Evolutionary conservation across 2,888 invertebrate genomes (phyloP), one percentile per base, ranked within the genome.

Genomic region (Andricus curvator): DNA sequence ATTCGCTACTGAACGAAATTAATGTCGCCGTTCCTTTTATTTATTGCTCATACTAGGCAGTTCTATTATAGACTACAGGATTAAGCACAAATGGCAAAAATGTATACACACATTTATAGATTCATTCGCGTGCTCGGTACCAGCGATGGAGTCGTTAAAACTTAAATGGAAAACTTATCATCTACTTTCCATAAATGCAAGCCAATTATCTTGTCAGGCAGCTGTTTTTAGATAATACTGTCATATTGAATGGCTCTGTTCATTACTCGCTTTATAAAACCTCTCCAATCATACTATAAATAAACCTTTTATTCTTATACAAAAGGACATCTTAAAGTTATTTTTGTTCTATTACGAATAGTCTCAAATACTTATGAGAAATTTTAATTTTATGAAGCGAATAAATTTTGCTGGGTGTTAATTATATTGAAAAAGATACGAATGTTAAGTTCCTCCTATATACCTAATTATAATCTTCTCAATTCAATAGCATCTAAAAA

Each of bases 131-230:
- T 67, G 66, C 22, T 41, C 66, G n/a, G 20, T 20, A 41, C n/a
- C 37, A 67, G n/a, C 33, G 33, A 67, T 33, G 37, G 41, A 37
- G n/a, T 67, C 37, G n/a, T 37, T 67, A 67, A 67, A 67, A 67
- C 41, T 41, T 67, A 37, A 67, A 37, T 41, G 41, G n/a, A 41
- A 67, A 67, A 67, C 37, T 67, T 67, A 67, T 67, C 66, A 67
- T 41, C 13, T 41, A 67, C 66, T 67, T 37, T 67, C 37, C 41
- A 67, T 67, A 67, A 67, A 65, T 65, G 20, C 33, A 20, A 37
- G 33, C 29, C 29, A 65, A 65, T 17, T 65, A 65, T 65, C 65
- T 65, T 51, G 51, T 51, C n/a, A 51, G 20, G 2, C 51, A 51
- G 51, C 51, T 51, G 51, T 65, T 65, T 65, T 65, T 33, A 29